Conservation (phyloP, 2,888 invertebrate genomes). For the Rambutsinella grinnellia region DNA sequence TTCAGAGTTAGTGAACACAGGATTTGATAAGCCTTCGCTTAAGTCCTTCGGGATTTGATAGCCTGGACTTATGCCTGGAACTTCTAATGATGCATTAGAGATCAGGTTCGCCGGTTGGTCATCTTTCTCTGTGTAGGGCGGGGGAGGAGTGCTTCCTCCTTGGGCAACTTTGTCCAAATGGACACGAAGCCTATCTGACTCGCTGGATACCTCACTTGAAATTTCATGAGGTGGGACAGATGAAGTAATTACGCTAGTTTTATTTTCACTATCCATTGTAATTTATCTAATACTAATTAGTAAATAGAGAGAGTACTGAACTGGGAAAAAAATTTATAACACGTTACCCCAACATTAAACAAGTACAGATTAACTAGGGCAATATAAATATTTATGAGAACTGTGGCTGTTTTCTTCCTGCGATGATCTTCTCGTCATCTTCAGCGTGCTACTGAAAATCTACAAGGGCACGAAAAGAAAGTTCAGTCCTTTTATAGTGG, state of each 20-base stretch:
- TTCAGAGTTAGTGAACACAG: slow-evolving; percentile 24
- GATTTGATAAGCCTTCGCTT: slow-evolving; percentile 29
- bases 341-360: too few relatives aligned
- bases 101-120: too few relatives aligned
- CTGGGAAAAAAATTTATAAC: too few relatives aligned
- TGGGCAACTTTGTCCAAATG: not conserved
- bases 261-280: too few relatives aligned
- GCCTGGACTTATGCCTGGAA: not conserved
- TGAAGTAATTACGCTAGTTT: too few relatives aligned
- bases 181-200: not conserved
- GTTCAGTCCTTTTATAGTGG: slow-evolving; percentile 26
- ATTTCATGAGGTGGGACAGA: too few relatives aligned
- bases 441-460: slow-evolving; percentile 30
- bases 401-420: too few relatives aligned
- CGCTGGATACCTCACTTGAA: too few relatives aligned
- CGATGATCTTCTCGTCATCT: slow-evolving; percentile 29
- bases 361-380: too few relatives aligned
- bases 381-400: too few relatives aligned
- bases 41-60: slow-evolving; percentile 28
- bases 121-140: slow-evolving; percentile 17
- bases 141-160: slow-evolving; percentile 9
- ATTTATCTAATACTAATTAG: too few relatives aligned
- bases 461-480: not conserved
- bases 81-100: not conserved
- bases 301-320: too few relatives aligned